Base-by-base conservation (phyloP, 2,797 vertebrate species). In the Australoheros facetus region DNA sequence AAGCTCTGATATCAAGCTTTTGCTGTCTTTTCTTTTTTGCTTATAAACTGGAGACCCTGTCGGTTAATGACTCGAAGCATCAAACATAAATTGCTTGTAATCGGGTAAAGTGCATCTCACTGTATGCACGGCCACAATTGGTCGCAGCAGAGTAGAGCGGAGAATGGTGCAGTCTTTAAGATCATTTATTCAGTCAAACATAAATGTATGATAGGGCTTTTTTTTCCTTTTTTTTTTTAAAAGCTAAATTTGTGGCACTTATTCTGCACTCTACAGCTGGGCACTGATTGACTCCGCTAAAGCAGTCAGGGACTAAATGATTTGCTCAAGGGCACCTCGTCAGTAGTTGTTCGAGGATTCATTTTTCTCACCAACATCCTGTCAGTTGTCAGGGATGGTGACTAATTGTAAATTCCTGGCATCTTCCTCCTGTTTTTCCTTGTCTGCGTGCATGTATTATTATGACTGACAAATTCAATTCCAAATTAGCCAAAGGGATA, bases 241-340 rank as follows among this genome's bases (percentile, higher is more conserved):
- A 26, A 26, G 26, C 26, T 26, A 62, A 64, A 64, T 26, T 4
- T 0, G 59, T 54, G 71, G 64, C 48, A 39, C 12, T 51, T 59
- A 54, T 55, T 28, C 13, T 54, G 64, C 58, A 53, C 59, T 83
- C 51, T 79, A 70, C 79, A 73, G 51, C 58, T 71, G 73, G 56
- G 51, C 28, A 14, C 77, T 79, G 80, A 83, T 87, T 74, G 85
- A 78, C 76, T 79, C 54, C 7, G 30, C 62, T 75, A 56, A 87
- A 81, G 66, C 77, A 78, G 32, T 75, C 58, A 37, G 30, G 59
- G 21, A 71, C 75, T 78, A 70, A 82, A 84, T 83, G 42, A 62
- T 88, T 83, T 79, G 75, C 85, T 89, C 81, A 87, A 76, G 80
- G 89, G 82, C 84, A 86, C 64, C 64, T 85, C 69, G 0, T 69